A percentile compares a stretch with the other conserved stretches of the same genome.
phyloP scores from a whole-genome alignment of 2,888 invertebrate species.

The Deilephila elpenor region DNA sequence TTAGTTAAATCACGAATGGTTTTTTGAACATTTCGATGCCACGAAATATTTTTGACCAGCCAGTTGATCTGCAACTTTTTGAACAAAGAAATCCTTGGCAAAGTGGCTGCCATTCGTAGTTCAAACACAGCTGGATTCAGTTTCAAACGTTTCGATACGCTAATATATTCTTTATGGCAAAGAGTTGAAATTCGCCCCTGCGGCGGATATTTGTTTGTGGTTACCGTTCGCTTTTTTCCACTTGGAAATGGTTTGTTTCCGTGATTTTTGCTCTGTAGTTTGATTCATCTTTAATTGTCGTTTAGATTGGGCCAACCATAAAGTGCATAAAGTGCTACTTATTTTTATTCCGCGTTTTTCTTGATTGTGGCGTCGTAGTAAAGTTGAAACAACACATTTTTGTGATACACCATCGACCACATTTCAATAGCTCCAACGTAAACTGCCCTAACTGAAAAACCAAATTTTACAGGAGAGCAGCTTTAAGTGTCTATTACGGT shows the following conservation, averaged over 20 bases:
- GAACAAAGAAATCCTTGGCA: slow-evolving; percentile 1
- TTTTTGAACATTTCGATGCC: not conserved
- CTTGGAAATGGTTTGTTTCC: not conserved
- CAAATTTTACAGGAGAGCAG: too few relatives aligned
- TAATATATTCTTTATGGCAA: slow-evolving; percentile 14
- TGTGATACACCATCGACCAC: too few relatives aligned
- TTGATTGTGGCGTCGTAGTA: too few relatives aligned
- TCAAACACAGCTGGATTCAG: not conserved
- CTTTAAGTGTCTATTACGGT: too few relatives aligned
- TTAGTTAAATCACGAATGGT: not conserved
- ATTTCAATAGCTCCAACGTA: too few relatives aligned
- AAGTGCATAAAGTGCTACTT: too few relatives aligned
- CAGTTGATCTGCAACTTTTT: not conserved
- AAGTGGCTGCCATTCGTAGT: not conserved
- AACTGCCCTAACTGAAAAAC: too few relatives aligned
- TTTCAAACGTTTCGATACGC: slow-evolving; percentile 13
- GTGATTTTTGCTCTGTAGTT: not conserved
- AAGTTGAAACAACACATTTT: too few relatives aligned
- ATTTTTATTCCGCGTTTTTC: too few relatives aligned
- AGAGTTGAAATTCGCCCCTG: slow-evolving; percentile 5
- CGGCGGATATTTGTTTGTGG: slow-evolving; percentile 4
- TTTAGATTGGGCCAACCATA: too few relatives aligned
- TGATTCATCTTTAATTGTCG: too few relatives aligned
- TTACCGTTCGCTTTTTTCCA: not conserved
- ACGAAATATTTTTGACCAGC: slow-evolving; percentile 2